phyloP scores from a whole-genome alignment of 1,140 invertebrate species.

The Panagrolaimus sp. region DNA sequence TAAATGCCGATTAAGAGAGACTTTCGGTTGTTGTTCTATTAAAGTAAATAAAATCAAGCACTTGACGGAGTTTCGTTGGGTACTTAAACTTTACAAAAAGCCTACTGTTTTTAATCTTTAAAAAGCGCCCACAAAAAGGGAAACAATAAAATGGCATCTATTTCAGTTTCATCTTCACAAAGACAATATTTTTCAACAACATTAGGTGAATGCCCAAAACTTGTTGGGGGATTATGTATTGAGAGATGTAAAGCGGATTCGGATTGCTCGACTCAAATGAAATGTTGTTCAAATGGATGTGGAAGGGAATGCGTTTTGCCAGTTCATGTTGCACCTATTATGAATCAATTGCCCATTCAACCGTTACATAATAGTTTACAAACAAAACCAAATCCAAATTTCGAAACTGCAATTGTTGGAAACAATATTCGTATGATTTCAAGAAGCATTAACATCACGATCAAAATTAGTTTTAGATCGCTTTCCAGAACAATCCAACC shows the following conservation, averaged over 20 bases:
- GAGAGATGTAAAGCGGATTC: constrained; percentile 36
- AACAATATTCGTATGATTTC: constrained; percentile 18
- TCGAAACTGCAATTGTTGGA: background rate
- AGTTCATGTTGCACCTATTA: constrained; percentile 34
- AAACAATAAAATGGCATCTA: background rate
- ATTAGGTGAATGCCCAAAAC: constrained; percentile 36
- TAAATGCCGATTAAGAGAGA: background rate
- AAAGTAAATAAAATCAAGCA: constrained; percentile 5
- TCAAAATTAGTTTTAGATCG: background rate
- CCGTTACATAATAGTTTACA: constrained; percentile 22
- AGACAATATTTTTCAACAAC: background rate
- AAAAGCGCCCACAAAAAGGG: no score
- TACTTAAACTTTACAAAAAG: no score
- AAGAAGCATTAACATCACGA: constrained; percentile 18
- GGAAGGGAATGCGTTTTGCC: constrained; percentile 47
- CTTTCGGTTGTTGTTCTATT: background rate
- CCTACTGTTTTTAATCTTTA: no score
- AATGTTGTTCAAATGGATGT: constrained; percentile 50
- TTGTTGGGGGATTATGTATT: constrained; percentile 38
- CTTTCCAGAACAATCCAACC: background rate
- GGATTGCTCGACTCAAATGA: constrained; percentile 35
- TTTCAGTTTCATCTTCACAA: background rate
- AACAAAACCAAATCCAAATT: constrained; percentile 25
- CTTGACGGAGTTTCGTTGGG: background rate
- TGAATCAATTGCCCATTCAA: constrained; percentile 32